Percentiles rank a stretch among this genome's conserved stretches.
Conservation (phyloP, 92 coral and sea anemone species). For the Paragorgia papillata region DNA sequence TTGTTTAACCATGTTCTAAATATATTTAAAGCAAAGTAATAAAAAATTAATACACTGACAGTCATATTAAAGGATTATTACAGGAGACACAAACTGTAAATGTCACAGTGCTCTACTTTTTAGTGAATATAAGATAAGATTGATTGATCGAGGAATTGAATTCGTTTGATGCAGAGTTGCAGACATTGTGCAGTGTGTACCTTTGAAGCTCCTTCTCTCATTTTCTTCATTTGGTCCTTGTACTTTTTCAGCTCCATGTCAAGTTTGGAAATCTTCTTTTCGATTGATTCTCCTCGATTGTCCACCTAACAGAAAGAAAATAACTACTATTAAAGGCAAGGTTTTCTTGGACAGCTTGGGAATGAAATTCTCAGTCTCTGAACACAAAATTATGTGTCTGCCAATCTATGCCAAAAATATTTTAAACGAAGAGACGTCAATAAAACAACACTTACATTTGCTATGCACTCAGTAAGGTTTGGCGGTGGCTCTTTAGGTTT, state of each 20-base stretch:
- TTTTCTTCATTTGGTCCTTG: constrained; percentile 99
- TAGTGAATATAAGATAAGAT: no score
- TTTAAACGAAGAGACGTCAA: background rate
- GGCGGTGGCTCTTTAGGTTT: constrained; percentile 99
- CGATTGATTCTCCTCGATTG: constrained; percentile 96
- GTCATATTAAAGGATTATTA: no score
- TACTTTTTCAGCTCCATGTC: constrained; percentile 92
- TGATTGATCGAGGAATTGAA: no score
- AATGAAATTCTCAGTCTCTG: no score
- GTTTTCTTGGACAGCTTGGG: no score
- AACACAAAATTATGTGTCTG: no score
- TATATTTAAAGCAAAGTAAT: background rate
- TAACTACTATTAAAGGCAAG: background rate
- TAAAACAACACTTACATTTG: constrained; percentile 66
- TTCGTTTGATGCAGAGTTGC: no score
- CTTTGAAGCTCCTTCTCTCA: constrained; percentile 99
- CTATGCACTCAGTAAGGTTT: constrained; percentile 88
- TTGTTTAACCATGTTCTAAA: constrained; percentile 96
- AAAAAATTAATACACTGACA: no score
- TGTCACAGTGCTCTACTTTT: no score
- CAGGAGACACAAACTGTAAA: no score
- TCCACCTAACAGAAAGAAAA: constrained; percentile 71
- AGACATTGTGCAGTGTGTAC: no score
- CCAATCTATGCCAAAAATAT: no score
- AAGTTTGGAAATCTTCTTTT: constrained; percentile 87